phyloP scores from a whole-genome alignment of 92 coral and sea anemone genomes.

The Meandrina meandrites region DNA sequence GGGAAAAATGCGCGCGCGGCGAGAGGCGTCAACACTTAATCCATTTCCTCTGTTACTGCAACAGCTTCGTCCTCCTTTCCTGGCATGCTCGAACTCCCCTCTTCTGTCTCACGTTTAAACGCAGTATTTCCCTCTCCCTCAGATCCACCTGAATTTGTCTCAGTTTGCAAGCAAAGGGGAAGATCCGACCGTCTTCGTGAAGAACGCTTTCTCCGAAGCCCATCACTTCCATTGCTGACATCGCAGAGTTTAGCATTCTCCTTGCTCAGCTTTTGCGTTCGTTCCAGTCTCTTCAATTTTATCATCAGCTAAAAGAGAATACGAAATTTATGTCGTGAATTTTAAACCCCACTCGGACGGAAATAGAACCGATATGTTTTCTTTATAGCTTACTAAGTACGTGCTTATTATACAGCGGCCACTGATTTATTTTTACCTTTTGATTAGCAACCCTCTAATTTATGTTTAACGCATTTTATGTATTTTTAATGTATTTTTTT shows the following conservation, averaged over 20 bases:
- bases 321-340: background rate
- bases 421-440: no score
- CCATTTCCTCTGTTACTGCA: background rate
- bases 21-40: background rate
- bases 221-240: background rate
- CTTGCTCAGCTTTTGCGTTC: background rate
- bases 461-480: no score
- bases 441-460: no score
- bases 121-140: background rate
- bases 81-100: background rate
- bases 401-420: no score
- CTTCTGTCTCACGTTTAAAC: background rate
- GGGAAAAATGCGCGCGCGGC: background rate
- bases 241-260: background rate
- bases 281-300: slow-evolving; percentile 6
- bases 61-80: background rate
- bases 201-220: background rate
- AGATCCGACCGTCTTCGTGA: background rate
- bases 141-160: background rate
- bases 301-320: background rate
- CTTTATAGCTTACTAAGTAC: no score
- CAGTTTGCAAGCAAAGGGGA: background rate
- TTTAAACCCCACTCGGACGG: no score
- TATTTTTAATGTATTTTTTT: no score
- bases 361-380: no score